Conservation (phyloP, 2,888 invertebrate genomes). For the Cephalotes varians region DNA sequence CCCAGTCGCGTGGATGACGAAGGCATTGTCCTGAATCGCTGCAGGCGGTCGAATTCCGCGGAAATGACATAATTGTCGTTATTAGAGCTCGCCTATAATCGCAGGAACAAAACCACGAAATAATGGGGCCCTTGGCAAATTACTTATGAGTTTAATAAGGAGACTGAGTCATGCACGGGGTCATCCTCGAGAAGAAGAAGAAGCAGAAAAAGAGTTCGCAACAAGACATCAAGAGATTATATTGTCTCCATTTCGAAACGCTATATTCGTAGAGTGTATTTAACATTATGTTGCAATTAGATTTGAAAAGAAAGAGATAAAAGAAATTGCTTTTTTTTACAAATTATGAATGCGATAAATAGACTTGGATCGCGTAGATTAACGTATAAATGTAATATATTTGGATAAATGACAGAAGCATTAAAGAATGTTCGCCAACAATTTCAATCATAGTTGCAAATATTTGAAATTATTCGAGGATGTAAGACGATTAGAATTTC, state of each 20-base stretch:
- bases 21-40: slow-evolving; percentile 78
- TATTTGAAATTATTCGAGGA: slow-evolving; percentile 56
- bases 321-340: not conserved
- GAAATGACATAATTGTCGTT: slow-evolving; percentile 84
- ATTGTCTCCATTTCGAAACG: not conserved
- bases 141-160: slow-evolving; percentile 76
- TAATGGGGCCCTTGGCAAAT: slow-evolving; percentile 80
- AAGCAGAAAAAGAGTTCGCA: slow-evolving; percentile 14
- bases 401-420: not conserved
- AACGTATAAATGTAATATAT: not conserved
- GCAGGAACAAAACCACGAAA: slow-evolving; percentile 77
- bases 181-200: slow-evolving; percentile 44
- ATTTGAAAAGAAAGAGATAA: not conserved
- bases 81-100: slow-evolving; percentile 83
- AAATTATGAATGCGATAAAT: not conserved
- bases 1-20: slow-evolving; percentile 66
- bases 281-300: slow-evolving; percentile 1
- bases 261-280: not conserved
- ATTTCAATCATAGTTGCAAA: slow-evolving; percentile 50
- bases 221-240: not conserved
- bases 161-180: slow-evolving; percentile 57
- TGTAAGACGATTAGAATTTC: slow-evolving; percentile 66
- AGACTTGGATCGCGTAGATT: not conserved
- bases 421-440: slow-evolving; percentile 42
- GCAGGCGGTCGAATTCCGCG: slow-evolving; percentile 80